Evolutionary conservation across 2,888 invertebrate genomes (phyloP).

Genomic region (Aphodius sticticus): DNA sequence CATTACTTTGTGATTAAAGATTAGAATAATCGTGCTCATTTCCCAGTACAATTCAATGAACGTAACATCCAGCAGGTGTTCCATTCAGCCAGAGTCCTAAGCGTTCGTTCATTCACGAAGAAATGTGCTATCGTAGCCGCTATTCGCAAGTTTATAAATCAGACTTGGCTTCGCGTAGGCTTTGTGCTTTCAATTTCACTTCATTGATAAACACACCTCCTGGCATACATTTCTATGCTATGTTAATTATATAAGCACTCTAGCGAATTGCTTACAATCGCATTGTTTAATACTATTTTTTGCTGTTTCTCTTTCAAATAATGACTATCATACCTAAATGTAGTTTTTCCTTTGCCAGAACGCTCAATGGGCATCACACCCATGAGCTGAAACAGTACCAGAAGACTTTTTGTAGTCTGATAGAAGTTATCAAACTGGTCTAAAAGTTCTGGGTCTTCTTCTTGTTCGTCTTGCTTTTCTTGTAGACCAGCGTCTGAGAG

Average conservation of each 20-base stretch:
- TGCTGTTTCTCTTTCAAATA: neutral
- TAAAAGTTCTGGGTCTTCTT: conserved; percentile 63
- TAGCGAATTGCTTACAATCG: neutral
- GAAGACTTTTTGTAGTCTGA: conserved; percentile 72
- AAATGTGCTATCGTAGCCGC: neutral
- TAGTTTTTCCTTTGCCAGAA: conserved; percentile 64
- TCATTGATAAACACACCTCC: neutral
- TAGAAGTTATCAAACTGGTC: conserved; percentile 77
- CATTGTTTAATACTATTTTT: neutral
- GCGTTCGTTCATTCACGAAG: neutral
- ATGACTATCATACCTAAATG: conserved; percentile 50
- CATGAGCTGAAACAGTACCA: conserved; percentile 78
- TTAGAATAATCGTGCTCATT: conserved; percentile 4
- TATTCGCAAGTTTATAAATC: neutral
- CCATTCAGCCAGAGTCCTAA: neutral
- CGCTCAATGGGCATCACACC: conserved; percentile 79
- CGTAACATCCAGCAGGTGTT: neutral
- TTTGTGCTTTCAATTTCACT: neutral
- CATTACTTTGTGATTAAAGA: neutral
- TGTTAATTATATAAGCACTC: neutral
- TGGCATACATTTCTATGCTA: neutral
- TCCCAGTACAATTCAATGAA: neutral
- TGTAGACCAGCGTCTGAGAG: conserved; percentile 39
- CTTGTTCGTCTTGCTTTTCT: conserved; percentile 39
- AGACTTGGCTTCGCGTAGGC: neutral